phyloP scores from a whole-genome alignment of 1,140 invertebrate genomes.

The Heliconius himera region DNA sequence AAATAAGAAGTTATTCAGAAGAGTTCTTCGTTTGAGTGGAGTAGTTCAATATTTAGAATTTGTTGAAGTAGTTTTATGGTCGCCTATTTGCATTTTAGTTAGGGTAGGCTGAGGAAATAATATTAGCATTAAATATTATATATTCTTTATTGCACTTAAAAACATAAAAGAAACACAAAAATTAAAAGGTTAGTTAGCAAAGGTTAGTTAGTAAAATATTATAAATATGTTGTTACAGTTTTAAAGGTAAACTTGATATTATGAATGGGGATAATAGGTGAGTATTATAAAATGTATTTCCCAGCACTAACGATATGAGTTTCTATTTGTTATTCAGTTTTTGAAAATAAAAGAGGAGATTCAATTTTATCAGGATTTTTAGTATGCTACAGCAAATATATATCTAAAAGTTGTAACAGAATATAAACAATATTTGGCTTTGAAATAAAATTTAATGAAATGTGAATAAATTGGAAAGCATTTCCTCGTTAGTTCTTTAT shows the following conservation, averaged over 20 bases:
- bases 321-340: neutral
- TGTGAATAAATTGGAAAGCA: conserved; percentile 17
- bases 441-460: conserved; percentile 11
- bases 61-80: neutral
- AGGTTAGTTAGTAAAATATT: too few relatives aligned
- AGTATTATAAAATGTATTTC: too few relatives aligned
- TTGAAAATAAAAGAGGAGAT: too few relatives aligned
- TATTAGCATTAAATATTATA: neutral
- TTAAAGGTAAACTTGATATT: neutral
- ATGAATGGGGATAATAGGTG: too few relatives aligned
- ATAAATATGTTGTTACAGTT: neutral
- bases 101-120: neutral
- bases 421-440: neutral
- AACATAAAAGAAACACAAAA: too few relatives aligned
- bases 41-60: conserved; percentile 1
- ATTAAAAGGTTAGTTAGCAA: too few relatives aligned
- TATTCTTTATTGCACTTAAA: too few relatives aligned
- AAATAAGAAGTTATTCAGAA: conserved; percentile 5
- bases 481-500: conserved; percentile 32
- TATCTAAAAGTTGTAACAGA: neutral
- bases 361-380: neutral
- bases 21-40: neutral
- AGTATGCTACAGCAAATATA: neutral
- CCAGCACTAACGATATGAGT: neutral
- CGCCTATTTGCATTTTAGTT: neutral